Percentiles rank a stretch among this genome's conserved stretches.
Conservation (phyloP, 2,888 invertebrate species). For the Argynnis bischoffii region DNA sequence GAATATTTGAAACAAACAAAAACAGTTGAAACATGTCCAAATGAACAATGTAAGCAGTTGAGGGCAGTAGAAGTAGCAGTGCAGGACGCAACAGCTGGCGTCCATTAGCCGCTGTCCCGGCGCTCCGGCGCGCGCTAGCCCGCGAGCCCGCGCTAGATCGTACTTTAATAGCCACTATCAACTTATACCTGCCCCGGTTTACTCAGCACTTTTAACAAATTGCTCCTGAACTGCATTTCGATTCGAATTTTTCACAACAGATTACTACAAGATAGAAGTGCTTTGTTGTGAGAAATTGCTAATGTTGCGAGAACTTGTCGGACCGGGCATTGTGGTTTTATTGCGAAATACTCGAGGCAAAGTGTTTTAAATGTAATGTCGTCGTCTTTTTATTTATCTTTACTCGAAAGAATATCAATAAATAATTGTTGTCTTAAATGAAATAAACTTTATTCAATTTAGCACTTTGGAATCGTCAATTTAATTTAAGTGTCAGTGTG, state of each 20-base stretch:
- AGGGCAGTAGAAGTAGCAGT: too few species aligned
- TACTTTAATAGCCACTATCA: constrained; percentile 45
- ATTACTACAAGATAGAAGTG: constrained; percentile 26
- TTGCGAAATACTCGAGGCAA: constrained; percentile 15
- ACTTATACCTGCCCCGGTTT: constrained; percentile 25
- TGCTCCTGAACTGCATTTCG: constrained; percentile 31
- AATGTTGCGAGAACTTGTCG: not conserved
- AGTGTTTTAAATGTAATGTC: constrained; percentile 17
- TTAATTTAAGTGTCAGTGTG: too few species aligned
- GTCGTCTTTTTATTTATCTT: constrained; percentile 11
- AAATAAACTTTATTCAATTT: too few species aligned
- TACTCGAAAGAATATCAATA: constrained; percentile 1
- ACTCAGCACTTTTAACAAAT: constrained; percentile 33
- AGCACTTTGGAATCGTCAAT: too few species aligned
- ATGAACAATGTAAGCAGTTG: too few species aligned
- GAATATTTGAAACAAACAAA: too few species aligned
- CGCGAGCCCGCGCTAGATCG: constrained; percentile 40
- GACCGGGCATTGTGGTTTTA: constrained; percentile 16
- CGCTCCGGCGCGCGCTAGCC: constrained; percentile 27
- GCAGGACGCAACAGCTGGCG: constrained; percentile 1
- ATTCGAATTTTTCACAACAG: constrained; percentile 30
- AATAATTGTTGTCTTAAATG: too few species aligned
- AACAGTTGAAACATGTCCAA: too few species aligned
- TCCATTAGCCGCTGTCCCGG: constrained; percentile 40
- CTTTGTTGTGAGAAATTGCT: constrained; percentile 29